Evolutionary conservation across 2,888 invertebrate species (phyloP), one percentile per base, ranked within the genome.

Genomic region (Dyspetes luteomarginatus): DNA sequence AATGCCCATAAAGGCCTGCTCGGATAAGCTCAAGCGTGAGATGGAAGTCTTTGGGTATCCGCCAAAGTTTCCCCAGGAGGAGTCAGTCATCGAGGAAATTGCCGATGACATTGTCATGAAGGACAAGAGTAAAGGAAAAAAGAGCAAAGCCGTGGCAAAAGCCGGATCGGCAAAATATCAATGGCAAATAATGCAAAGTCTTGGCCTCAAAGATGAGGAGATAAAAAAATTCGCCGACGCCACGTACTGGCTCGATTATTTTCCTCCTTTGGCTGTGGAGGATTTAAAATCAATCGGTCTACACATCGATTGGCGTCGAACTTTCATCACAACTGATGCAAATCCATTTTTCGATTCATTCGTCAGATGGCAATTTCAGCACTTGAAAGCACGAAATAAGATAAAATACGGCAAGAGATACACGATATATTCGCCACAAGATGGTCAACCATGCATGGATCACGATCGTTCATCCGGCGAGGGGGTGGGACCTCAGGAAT

Each of bases 391-490:
- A 79, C 94, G 96, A 58, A 97, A 97, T 82, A 98, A 98, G 93
- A 95, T 99, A 28, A 96, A 97, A 93, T 99, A 97, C 93, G 99
- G 99, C 17, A 99, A 99, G 93, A 94, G 99, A 4, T 97, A 99
- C 90, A 98, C 99, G 0, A 97, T 99, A 84, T 99, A 95, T 92
- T 99, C 99, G 0, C 98, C 99, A 0, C 95, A 97, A 88, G 99
- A 99, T 93, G 96, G 96, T 5, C 99, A 99, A 91, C 99, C 99
- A 0, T 99, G 99, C 91, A 99, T 99, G 99, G 99, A 99, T 92
- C 99, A 99, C 91, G 99, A 99, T 92, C 94, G 99, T 86, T 96
- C 97, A 48, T 94, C 95, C 1, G 99, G 99, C 0, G 99, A 99
- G 93, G 99, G 99, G 58, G 99, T 99, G 3, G 99, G 98, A 0